Evolutionary conservation across 2,888 invertebrate species (phyloP).

Genomic region (Chalcis sispes): DNA sequence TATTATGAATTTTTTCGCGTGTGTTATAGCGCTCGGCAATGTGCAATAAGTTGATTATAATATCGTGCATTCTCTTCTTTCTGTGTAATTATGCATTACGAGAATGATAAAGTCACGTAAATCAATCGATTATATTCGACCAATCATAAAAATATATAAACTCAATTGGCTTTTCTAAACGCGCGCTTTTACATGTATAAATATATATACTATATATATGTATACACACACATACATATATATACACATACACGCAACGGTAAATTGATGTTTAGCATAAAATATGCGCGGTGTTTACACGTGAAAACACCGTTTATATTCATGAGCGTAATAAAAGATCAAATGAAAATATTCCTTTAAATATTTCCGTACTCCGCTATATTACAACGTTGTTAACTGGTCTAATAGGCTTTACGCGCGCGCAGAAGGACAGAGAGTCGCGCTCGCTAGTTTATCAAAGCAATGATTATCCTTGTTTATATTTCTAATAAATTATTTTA

Average conservation of each 20-base stretch:
- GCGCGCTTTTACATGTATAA: neutral
- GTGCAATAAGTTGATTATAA: slow-evolving; percentile 13
- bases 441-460: neutral
- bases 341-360: slow-evolving; percentile 30
- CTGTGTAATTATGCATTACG: slow-evolving; percentile 1
- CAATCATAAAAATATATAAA: slow-evolving; percentile 28
- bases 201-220: no score
- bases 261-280: slow-evolving; percentile 39
- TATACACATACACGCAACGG: neutral
- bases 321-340: slow-evolving; percentile 33
- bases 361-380: slow-evolving; percentile 12
- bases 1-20: no score
- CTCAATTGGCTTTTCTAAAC: slow-evolving; percentile 24
- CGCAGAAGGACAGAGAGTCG: no score
- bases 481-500: slow-evolving; percentile 3
- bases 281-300: slow-evolving; percentile 29
- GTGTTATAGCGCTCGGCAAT: neutral
- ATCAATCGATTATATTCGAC: slow-evolving; percentile 29
- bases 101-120: slow-evolving; percentile 19
- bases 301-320: slow-evolving; percentile 34
- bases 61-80: slow-evolving; percentile 3
- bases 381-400: slow-evolving; percentile 16
- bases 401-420: neutral
- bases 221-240: no score
- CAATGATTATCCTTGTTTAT: slow-evolving; percentile 9